Base-by-base conservation (phyloP, 2,888 invertebrate species). In the Apamea monoglypha region DNA sequence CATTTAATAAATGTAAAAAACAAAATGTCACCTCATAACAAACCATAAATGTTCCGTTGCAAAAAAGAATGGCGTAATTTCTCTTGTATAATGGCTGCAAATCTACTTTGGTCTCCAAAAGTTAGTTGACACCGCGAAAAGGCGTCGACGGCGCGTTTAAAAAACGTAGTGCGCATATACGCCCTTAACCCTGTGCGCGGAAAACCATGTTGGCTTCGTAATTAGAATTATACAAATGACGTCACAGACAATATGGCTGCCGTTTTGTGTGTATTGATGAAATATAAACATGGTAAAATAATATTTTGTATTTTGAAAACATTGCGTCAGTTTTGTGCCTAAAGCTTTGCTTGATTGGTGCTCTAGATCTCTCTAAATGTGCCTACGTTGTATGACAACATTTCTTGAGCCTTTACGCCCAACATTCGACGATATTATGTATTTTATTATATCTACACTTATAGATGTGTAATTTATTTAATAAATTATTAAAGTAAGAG, bases 401-500 rank as follows among this genome's bases (percentile, higher is more conserved):
- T 76, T 78, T 67, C 67, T 76, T 79, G 44, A 78, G 74, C 69
- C 29, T 81, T 72, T 74, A 79, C 66, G 73, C 61, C 69, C 63
- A 32, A 73, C 0, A 56, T 36, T 67, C 53, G 25, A 63, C 4
- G 64, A 47, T 50, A 44, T 71, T 74, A 78, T 85, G 53, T 81
- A 76, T 76, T 80, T 79, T 87, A 74, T 87, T 87, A 74, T 87
- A 77, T 63, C 3, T 68, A 88, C 81, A 89, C 85, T 78, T 66
- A 70, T 77, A 76, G 14, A 80, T 76, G 78, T 86, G 67, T 83
- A 87, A 77, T 86, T 68, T 81, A 80, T 83, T 56, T 67, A 88
- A 88, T 88, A 88, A 89, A 88, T 84, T 25, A 32, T 79, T 77
- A 47, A 61, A 85, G 25, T 87, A 89, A 87, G 77, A 21, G 7